Percentiles rank a stretch among this genome's conserved stretches.
Conservation (phyloP, 1,140 invertebrate species). For the Drosophila quadrilineata region DNA sequence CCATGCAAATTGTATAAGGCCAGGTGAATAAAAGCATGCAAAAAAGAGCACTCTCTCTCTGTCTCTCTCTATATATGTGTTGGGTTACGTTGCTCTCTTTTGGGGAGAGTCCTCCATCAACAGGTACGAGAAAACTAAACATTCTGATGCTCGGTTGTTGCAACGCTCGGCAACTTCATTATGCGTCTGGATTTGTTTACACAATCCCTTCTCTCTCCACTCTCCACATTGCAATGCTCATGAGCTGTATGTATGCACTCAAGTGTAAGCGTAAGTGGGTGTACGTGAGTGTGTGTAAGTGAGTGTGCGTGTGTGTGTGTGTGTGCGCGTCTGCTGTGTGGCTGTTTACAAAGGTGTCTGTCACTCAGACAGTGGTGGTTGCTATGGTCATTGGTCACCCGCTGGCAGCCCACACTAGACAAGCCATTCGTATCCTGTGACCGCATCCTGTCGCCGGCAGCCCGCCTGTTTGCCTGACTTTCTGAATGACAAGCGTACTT, state of each 20-base stretch:
- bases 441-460: conserved; percentile 70
- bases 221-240: too few relatives aligned
- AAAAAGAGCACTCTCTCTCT: too few relatives aligned
- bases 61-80: too few relatives aligned
- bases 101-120: conserved; percentile 43
- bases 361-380: conserved; percentile 38
- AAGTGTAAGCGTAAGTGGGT: background rate
- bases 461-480: conserved; percentile 16
- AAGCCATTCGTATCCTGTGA: conserved; percentile 58
- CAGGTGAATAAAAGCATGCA: too few relatives aligned
- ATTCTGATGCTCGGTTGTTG: background rate
- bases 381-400: conserved; percentile 60
- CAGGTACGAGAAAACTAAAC: conserved; percentile 35
- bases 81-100: conserved; percentile 67
- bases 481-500: conserved; percentile 33
- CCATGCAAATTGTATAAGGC: too few relatives aligned
- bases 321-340: conserved; percentile 13
- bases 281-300: background rate
- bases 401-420: conserved; percentile 53
- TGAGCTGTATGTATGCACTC: background rate
- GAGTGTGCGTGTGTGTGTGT: background rate
- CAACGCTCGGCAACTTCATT: conserved; percentile 46
- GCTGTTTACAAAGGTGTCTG: conserved; percentile 71
- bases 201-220: conserved; percentile 19
- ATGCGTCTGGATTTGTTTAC: conserved; percentile 56